Conservation (phyloP, 1,140 invertebrate species). For the Trypoxylus dichotomus region DNA sequence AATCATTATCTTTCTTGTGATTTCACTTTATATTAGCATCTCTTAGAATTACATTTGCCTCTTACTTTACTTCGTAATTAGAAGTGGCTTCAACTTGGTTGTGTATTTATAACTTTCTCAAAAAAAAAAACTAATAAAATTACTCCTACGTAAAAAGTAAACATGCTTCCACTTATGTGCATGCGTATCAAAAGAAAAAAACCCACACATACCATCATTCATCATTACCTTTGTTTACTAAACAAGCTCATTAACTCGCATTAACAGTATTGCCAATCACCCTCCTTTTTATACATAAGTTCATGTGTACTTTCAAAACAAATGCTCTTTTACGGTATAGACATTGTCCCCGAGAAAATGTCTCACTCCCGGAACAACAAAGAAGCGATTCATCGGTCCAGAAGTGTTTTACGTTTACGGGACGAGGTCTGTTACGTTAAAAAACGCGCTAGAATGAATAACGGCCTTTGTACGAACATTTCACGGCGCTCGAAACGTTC, state of each 20-base stretch:
- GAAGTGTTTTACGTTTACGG: conserved; percentile 23
- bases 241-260: background rate
- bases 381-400: conserved; percentile 10
- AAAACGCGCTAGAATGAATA: conserved; percentile 7
- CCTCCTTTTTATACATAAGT: background rate
- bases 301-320: background rate
- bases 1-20: no score
- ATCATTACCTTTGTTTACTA: conserved; percentile 16
- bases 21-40: no score
- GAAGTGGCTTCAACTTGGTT: no score
- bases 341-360: background rate
- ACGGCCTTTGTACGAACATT: conserved; percentile 7
- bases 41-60: no score
- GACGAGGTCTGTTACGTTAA: background rate
- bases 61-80: no score
- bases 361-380: background rate
- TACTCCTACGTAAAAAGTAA: no score
- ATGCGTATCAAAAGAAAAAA: no score
- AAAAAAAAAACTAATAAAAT: no score
- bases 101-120: no score
- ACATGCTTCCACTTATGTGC: no score
- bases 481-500: background rate
- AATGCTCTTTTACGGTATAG: background rate
- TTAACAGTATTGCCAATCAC: background rate
- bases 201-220: background rate